Percentiles rank a stretch among this genome's conserved stretches.
Evolutionary conservation across 1,140 invertebrate species (phyloP).

Genomic region (Drosophila insularis): DNA sequence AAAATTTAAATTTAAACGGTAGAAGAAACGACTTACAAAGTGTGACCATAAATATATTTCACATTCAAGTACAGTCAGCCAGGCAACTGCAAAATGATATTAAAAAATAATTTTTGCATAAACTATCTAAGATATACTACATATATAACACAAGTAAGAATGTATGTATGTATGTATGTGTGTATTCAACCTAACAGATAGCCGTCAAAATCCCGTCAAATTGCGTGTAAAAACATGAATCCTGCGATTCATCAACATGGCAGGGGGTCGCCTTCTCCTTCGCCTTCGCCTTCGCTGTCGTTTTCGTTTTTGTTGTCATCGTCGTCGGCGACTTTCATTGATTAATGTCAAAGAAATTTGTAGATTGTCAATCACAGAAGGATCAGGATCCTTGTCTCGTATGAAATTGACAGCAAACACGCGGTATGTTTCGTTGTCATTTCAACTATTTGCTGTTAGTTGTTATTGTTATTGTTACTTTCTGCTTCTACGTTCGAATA

Average conservation of each 20-base stretch:
- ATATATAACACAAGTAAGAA: too few relatives aligned
- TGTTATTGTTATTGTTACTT: constrained; percentile 57
- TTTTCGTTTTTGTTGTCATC: not conserved
- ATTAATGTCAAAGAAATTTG: constrained; percentile 77
- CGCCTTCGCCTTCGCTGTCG: too few relatives aligned
- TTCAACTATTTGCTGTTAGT: constrained; percentile 34
- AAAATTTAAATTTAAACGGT: constrained; percentile 43
- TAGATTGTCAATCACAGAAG: constrained; percentile 67
- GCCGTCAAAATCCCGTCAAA: constrained; percentile 45
- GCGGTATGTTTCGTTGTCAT: constrained; percentile 40
- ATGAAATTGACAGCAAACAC: constrained; percentile 63
- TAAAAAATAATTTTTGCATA: not conserved
- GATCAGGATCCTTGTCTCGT: constrained; percentile 34
- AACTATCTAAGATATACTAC: constrained; percentile 25
- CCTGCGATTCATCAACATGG: constrained; percentile 61
- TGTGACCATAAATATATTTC: constrained; percentile 28
- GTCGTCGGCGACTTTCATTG: constrained; percentile 56
- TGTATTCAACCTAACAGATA: constrained; percentile 36
- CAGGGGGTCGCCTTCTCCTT: constrained; percentile 26
- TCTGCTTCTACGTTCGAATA: constrained; percentile 13
- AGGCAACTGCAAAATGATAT: not conserved
- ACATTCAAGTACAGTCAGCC: not conserved
- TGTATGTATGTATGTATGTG: constrained; percentile 16
- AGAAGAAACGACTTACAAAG: constrained; percentile 19
- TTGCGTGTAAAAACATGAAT: constrained; percentile 75